phyloP scores from a whole-genome alignment of 2,113 vertebrate genomes.

The Talpa occidentalis region DNA sequence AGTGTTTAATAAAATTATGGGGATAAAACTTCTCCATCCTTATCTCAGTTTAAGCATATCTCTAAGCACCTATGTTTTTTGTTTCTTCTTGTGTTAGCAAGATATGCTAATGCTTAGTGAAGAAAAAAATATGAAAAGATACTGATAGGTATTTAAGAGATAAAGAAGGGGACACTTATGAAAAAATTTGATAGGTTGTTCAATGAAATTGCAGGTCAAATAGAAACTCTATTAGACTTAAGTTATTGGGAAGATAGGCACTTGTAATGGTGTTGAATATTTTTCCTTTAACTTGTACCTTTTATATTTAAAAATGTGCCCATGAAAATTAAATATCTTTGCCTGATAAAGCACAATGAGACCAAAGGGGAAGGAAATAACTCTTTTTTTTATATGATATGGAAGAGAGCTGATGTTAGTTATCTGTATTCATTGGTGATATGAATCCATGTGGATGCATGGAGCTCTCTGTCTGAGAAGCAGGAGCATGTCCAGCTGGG shows the following conservation, averaged over 20 bases:
- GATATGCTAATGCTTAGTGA: slow-evolving; percentile 46
- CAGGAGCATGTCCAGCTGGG: neutral
- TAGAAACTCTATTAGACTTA: slow-evolving; percentile 19
- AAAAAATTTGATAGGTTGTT: slow-evolving; percentile 30
- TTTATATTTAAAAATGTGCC: neutral
- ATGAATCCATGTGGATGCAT: neutral
- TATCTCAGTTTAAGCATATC: slow-evolving; percentile 16
- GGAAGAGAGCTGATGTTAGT: neutral
- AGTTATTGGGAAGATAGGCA: neutral
- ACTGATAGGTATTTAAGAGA: slow-evolving; percentile 21
- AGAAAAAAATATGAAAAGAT: neutral
- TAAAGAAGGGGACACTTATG: slow-evolving; percentile 38
- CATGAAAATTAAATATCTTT: slow-evolving; percentile 31
- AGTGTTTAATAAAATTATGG: neutral
- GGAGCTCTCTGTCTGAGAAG: neutral
- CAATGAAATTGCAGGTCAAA: slow-evolving; percentile 58
- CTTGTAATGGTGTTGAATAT: neutral
- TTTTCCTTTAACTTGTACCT: slow-evolving; percentile 33
- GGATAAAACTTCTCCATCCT: neutral
- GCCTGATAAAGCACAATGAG: neutral
- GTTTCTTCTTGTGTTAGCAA: slow-evolving; percentile 53
- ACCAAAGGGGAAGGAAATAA: neutral
- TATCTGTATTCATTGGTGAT: neutral
- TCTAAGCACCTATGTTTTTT: slow-evolving; percentile 4
- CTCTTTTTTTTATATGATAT: neutral